Evolutionary conservation across 2,888 invertebrate species (phyloP), one percentile per base, ranked within the genome.

Genomic region (Argyresthia goedartella): DNA sequence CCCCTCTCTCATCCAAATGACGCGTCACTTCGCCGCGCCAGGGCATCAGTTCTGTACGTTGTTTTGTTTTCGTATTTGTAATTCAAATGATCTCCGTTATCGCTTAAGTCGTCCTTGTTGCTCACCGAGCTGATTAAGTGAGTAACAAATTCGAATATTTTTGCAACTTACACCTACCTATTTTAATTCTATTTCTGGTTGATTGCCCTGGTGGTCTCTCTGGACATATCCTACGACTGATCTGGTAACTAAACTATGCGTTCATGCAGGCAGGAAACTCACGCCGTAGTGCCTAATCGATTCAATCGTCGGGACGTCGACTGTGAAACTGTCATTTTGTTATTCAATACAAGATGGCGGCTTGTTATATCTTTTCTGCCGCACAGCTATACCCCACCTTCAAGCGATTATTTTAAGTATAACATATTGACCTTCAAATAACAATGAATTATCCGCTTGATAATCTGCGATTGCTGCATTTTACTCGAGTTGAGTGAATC

Each of bases 301-400:
- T 59, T 53, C 44, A 34, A 50, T 50, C 33, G 44, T 50, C 50
- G 16, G n/a, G 42, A 25, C 47, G 52, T 46, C 25, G 46, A 51
- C 36, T 54, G 54, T 53, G 50, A 55, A 52, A 53, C 53, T 54
- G 48, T 53, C 65, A 76, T 76, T 78, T 77, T 71, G 71, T 78
- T 75, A 78, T 71, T 72, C 64, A 66, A 73, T 70, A 68, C 81
- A 84, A 82, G 77, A 82, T 82, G 81, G 81, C 81, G 76, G 80
- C 69, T 35, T 9, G 35, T 36, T 48, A 48, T 48, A 48, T 36
- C 35, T 48, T 36, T 47, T 25, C 46, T 44, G 46, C 47, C 34
- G 25, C 25, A 34, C 33, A n/a, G 47, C 47, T 47, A 33, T 45
- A 46, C 25, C 11, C 33, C n/a, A 44, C 33, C 47, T 6, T 33